phyloP scores from a whole-genome alignment of 2,888 invertebrate species.

The Parelbella ahira region DNA sequence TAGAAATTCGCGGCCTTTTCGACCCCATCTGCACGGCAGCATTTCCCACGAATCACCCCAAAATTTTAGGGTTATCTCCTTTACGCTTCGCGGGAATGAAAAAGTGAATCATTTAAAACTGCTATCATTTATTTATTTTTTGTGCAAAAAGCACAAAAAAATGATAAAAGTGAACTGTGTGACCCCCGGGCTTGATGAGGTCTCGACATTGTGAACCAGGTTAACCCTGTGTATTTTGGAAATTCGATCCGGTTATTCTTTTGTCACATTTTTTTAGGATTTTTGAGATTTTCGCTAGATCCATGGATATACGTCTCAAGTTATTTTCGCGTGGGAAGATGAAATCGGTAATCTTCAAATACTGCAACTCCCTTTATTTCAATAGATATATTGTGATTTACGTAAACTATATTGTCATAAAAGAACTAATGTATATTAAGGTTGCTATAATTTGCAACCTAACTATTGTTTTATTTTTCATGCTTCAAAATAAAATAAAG shows the following conservation, averaged over 20 bases:
- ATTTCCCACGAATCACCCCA: conserved; percentile 73
- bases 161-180: conserved; percentile 51
- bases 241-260: conserved; percentile 64
- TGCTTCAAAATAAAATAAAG: too few species aligned
- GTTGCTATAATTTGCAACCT: too few species aligned
- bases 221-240: conserved; percentile 68
- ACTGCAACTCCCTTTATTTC: neutral
- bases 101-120: conserved; percentile 70
- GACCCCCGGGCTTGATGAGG: conserved; percentile 75
- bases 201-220: conserved; percentile 68
- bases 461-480: too few species aligned
- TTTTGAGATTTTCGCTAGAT: conserved; percentile 4
- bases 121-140: conserved; percentile 50
- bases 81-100: conserved; percentile 49
- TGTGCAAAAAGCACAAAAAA: conserved; percentile 31
- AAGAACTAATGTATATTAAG: too few species aligned
- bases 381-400: too few species aligned
- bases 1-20: conserved; percentile 44
- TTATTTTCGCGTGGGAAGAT: conserved; percentile 54
- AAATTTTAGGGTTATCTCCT: conserved; percentile 67
- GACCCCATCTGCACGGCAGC: conserved; percentile 44
- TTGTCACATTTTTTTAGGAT: conserved; percentile 31
- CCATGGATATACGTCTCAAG: conserved; percentile 21
- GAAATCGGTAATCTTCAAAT: conserved; percentile 25
- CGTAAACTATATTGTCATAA: too few species aligned